Conservation (phyloP, 2,888 invertebrate genomes). For the Eumerus sabulonum region DNA sequence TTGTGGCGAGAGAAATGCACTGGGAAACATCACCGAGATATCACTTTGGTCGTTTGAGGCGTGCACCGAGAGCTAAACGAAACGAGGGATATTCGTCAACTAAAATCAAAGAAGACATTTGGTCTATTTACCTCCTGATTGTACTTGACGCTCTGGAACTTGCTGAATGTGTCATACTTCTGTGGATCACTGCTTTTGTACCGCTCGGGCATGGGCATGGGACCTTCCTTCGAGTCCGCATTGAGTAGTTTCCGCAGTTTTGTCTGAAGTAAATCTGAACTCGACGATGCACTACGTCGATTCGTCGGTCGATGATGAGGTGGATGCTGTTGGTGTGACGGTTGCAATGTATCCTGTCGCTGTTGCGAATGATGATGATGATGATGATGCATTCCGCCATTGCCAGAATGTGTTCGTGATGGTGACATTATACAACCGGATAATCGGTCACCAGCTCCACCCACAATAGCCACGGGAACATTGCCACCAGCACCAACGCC, state of each 20-base stretch:
- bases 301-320: conserved; percentile 79
- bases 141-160: conserved; percentile 71
- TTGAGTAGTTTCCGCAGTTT: conserved; percentile 88
- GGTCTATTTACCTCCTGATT: conserved; percentile 69
- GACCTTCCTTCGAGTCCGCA: conserved; percentile 78
- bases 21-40: conserved; percentile 69
- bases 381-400: conserved; percentile 77
- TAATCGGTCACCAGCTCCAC: conserved; percentile 62
- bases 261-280: conserved; percentile 86
- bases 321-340: conserved; percentile 64
- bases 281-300: conserved; percentile 78
- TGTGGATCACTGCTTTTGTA: conserved; percentile 67
- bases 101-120: not conserved
- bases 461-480: conserved; percentile 63
- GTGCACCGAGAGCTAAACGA: conserved; percentile 70
- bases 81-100: no score
- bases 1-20: conserved; percentile 76
- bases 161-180: conserved; percentile 70
- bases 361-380: conserved; percentile 72
- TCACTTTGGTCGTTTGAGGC: conserved; percentile 70
- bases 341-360: conserved; percentile 65
- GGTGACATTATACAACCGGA: conserved; percentile 76
- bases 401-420: conserved; percentile 74
- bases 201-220: conserved; percentile 72
- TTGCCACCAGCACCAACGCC: conserved; percentile 71